A percentile compares a stretch with the other conserved stretches of the same genome.
These are phyloP conservation scores for Drosophila lacertosa DNA, from an alignment of 1,140 invertebrate genomes.

Conservation along the genomic window DNA sequence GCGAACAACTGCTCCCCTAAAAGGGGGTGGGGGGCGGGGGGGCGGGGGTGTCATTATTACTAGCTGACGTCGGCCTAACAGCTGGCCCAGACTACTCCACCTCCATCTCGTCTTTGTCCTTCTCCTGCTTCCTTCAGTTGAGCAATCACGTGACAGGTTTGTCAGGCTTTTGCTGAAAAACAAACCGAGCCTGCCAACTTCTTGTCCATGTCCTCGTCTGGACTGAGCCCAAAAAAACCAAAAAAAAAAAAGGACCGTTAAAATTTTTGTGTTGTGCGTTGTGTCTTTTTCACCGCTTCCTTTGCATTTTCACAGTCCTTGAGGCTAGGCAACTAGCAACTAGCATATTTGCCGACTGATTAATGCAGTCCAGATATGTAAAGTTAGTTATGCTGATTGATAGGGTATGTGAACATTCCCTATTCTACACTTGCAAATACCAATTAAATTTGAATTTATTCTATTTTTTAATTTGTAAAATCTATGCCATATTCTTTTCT, in stretches of 20 bases:
- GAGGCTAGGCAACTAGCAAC: too few relatives aligned
- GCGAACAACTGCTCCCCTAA: constrained; percentile 26
- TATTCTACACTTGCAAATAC: too few relatives aligned
- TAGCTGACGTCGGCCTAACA: constrained; percentile 58
- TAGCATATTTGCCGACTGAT: too few relatives aligned
- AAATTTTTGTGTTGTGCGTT: constrained; percentile 44
- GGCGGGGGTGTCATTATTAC: constrained; percentile 54
- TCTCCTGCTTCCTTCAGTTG: constrained; percentile 53
- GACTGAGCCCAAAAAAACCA: constrained; percentile 12
- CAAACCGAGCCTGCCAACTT: constrained; percentile 66
- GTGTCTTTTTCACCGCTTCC: constrained; percentile 23
- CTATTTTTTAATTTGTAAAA: too few relatives aligned
- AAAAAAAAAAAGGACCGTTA: constrained; percentile 35
- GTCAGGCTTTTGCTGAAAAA: constrained; percentile 70
- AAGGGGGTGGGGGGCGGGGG: constrained; percentile 2
- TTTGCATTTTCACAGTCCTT: constrained; percentile 33
- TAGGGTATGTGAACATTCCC: neutral
- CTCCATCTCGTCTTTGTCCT: too few relatives aligned
- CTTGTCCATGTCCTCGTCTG: constrained; percentile 19
- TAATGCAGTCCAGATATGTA: constrained; percentile 3
- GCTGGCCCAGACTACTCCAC: too few relatives aligned
- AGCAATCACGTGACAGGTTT: constrained; percentile 79
- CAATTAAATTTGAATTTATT: too few relatives aligned
- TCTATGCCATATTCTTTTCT: too few relatives aligned
- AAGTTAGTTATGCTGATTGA: neutral